Evolutionary conservation across 2,797 vertebrate species (phyloP).

Genomic region (Tauraco hartlaubi): DNA sequence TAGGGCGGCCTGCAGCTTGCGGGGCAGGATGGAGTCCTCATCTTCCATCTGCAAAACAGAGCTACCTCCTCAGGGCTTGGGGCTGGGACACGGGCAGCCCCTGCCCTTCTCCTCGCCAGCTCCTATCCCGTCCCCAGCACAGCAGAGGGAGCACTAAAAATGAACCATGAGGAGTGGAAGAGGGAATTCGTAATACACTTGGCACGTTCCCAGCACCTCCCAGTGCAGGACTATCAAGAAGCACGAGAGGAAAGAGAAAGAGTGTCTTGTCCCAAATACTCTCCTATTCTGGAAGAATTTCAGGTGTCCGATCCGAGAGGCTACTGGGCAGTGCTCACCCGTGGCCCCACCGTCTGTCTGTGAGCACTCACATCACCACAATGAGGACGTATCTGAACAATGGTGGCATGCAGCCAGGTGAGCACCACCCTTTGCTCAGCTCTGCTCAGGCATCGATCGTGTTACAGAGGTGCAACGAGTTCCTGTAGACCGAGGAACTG

Average conservation of each 20-base stretch:
- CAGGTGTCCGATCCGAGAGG: accelerated
- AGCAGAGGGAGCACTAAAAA: not conserved
- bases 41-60: slow-evolving; percentile 91
- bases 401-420: not conserved
- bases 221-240: not conserved
- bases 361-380: accelerated
- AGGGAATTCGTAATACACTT: not conserved
- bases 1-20: slow-evolving; percentile 94
- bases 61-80: not conserved
- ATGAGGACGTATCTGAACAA: not conserved
- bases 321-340: not conserved
- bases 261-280: not conserved
- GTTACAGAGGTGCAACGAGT: not conserved
- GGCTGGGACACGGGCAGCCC: not conserved
- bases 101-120: not conserved
- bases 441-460: not conserved
- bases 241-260: not conserved
- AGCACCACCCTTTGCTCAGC: not conserved
- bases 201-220: not conserved
- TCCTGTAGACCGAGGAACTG: not conserved
- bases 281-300: not conserved
- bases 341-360: accelerated
- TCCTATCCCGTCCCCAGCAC: not conserved
- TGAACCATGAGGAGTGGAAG: accelerated
- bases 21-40: slow-evolving; percentile 96